Evolutionary conservation across 2,888 invertebrate species (phyloP).

Genomic region (Trichacis sp.): DNA sequence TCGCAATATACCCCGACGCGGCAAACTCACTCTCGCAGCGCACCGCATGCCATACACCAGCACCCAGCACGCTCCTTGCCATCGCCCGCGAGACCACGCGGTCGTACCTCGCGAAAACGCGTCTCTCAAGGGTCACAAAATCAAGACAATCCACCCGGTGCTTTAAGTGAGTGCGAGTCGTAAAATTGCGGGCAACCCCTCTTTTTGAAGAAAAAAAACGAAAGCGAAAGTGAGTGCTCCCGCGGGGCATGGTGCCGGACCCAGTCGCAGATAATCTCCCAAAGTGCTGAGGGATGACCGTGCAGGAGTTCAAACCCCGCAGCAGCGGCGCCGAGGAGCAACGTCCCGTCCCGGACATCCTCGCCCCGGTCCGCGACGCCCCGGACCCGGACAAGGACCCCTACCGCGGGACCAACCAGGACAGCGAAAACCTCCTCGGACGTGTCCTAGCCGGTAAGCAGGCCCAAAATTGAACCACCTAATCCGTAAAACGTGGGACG

Average conservation of each 20-base stretch:
- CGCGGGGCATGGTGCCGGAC: conserved; percentile 19
- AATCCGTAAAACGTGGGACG: not conserved
- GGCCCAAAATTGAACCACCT: not conserved
- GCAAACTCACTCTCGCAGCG: conserved; percentile 68
- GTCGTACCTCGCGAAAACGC: conserved; percentile 42
- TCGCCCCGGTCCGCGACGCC: conserved; percentile 54
- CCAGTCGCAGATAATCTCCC: not conserved
- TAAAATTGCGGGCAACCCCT: not conserved
- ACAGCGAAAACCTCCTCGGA: conserved; percentile 73
- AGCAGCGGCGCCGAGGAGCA: conserved; percentile 69
- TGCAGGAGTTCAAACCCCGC: conserved; percentile 72
- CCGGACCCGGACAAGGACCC: conserved; percentile 63
- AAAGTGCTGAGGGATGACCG: conserved; percentile 67
- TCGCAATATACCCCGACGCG: conserved; percentile 64
- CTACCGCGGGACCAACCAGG: conserved; percentile 54
- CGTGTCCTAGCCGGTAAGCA: conserved; percentile 74
- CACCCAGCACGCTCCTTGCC: conserved; percentile 56
- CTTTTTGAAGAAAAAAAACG: not conserved
- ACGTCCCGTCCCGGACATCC: conserved; percentile 60
- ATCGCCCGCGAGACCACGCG: conserved; percentile 57
- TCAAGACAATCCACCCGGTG: conserved; percentile 7
- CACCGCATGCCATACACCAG: conserved; percentile 67
- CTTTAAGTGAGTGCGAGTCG: conserved; percentile 30
- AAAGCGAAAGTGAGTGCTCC: conserved; percentile 4
- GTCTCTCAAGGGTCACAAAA: not conserved